Conservation (phyloP, 2,888 invertebrate species). For the Podotricha telesiphe region DNA sequence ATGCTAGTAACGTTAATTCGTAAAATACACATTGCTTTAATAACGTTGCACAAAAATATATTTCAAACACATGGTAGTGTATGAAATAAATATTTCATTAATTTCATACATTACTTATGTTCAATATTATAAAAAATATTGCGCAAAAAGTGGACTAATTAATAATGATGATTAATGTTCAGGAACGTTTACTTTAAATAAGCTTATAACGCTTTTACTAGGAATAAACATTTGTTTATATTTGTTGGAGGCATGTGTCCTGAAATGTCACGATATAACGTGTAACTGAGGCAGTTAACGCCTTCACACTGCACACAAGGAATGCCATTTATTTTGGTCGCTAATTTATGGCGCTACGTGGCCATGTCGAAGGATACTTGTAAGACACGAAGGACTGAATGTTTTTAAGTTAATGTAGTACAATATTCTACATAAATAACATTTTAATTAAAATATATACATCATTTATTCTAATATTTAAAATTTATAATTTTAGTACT, state of each 20-base stretch:
- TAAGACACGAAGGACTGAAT: conserved; percentile 1
- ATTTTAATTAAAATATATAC: background rate
- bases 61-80: too few species aligned
- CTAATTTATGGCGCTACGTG: conserved; percentile 61
- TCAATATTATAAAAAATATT: too few species aligned
- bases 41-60: too few species aligned
- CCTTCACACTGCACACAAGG: conserved; percentile 53
- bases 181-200: background rate
- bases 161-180: too few species aligned
- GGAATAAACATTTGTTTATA: conserved; percentile 33
- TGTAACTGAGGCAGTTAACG: conserved; percentile 56
- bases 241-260: conserved; percentile 33
- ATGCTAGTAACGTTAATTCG: too few species aligned
- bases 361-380: conserved; percentile 1
- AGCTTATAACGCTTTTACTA: conserved; percentile 36
- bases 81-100: too few species aligned
- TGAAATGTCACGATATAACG: conserved; percentile 36
- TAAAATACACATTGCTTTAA: too few species aligned
- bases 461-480: background rate
- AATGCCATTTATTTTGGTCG: conserved; percentile 69
- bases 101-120: too few species aligned
- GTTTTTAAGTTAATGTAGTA: background rate
- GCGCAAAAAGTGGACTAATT: too few species aligned
- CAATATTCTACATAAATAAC: too few species aligned
- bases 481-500: background rate